A percentile compares a stretch with the other conserved stretches of the same genome.
phyloP scores from a whole-genome alignment of 2,888 invertebrate genomes.

The Aproaerema taeniolella region DNA sequence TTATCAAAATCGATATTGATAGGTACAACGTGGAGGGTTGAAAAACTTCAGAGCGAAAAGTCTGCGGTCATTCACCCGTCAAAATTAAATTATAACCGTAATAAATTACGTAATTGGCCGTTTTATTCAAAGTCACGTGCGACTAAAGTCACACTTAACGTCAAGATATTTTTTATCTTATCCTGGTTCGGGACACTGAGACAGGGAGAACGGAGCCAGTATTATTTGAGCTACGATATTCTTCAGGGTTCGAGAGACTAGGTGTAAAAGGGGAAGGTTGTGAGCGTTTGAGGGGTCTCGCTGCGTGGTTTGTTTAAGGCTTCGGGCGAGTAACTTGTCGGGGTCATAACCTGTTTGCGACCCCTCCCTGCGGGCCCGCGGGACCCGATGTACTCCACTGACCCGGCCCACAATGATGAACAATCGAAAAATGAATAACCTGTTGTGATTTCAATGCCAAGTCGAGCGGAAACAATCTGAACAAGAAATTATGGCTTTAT shows the following conservation, averaged over 20 bases:
- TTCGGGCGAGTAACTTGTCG: constrained; percentile 74
- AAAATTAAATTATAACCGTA: constrained; percentile 8
- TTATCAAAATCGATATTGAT: too few species aligned
- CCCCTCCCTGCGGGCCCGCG: constrained; percentile 68
- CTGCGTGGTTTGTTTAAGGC: constrained; percentile 52
- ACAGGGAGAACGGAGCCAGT: constrained; percentile 47
- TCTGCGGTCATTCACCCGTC: constrained; percentile 12
- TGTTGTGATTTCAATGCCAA: constrained; percentile 5
- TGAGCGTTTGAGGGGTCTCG: constrained; percentile 42
- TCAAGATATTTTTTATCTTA: constrained; percentile 67
- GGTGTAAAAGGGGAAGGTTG: constrained; percentile 28
- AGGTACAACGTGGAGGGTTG: too few species aligned
- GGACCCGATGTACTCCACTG: constrained; percentile 58
- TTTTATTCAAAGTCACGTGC: constrained; percentile 36
- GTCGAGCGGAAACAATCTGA: not conserved
- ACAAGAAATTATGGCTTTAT: too few species aligned
- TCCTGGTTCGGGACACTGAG: constrained; percentile 68
- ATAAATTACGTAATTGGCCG: constrained; percentile 19
- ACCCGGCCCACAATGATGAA: constrained; percentile 46
- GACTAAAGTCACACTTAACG: constrained; percentile 43
- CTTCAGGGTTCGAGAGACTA: too few species aligned
- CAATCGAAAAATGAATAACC: constrained; percentile 34
- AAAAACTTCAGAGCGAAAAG: constrained; percentile 4
- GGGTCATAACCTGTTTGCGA: constrained; percentile 77
- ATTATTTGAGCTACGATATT: too few species aligned